These are phyloP conservation scores for Mythimna impura DNA, from an alignment of 2,888 invertebrate genomes.

Conservation along the genomic window DNA sequence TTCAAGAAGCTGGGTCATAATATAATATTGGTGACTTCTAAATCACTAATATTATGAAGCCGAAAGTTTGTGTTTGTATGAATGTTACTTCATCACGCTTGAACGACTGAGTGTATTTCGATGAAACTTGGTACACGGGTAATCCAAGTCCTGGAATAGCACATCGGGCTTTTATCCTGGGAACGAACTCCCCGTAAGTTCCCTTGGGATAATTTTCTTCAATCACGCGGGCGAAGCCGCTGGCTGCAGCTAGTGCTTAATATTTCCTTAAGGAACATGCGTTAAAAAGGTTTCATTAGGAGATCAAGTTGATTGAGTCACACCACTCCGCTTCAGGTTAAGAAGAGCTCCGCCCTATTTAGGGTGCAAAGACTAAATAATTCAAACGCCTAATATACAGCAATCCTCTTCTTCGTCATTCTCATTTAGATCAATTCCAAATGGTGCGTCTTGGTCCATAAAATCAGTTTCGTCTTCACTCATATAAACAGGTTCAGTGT, in stretches of 20 bases:
- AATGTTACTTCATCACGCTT: too few species aligned
- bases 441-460: slow-evolving; percentile 10
- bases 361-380: neutral
- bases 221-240: too few species aligned
- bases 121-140: too few species aligned
- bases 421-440: slow-evolving; percentile 16
- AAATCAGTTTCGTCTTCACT: slow-evolving; percentile 17
- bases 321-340: neutral
- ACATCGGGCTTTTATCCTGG: too few species aligned
- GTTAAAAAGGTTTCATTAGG: neutral
- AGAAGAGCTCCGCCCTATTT: neutral
- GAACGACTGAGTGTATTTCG: too few species aligned
- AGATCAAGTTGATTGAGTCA: neutral
- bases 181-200: too few species aligned
- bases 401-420: slow-evolving; percentile 48
- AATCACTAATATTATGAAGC: neutral
- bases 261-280: neutral
- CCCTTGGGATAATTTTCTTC: too few species aligned
- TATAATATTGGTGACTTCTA: neutral
- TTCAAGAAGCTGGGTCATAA: neutral
- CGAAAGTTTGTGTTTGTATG: too few species aligned
- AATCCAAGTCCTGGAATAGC: too few species aligned
- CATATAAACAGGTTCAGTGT: slow-evolving; percentile 2
- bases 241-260: neutral
- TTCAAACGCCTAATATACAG: slow-evolving; percentile 75